Evolutionary conservation across 2,888 invertebrate species (phyloP), one percentile per base, ranked within the genome.

Genomic region (Nasonia oneida): DNA sequence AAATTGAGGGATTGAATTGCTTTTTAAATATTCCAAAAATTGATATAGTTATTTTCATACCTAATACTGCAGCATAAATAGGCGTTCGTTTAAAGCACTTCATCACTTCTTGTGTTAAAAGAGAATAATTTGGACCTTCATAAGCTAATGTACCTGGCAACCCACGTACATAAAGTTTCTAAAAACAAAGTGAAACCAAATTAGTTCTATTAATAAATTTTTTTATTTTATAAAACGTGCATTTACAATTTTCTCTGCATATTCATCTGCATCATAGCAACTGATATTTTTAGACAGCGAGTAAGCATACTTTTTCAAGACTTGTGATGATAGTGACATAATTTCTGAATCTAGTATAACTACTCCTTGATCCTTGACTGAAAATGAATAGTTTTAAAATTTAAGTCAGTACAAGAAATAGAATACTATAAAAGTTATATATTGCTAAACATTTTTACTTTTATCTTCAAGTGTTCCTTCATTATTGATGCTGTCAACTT

Each of bases 331-430:
- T 47, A 90, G 78, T n/a, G 81, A 88, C 90, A 93, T 91, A 42
- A 92, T 89, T 88, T 91, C 89, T 3, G 93, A 92, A 87, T 93
- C 93, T 82, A 93, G 82, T 29, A 93, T 85, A 39, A 93, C 89
- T 84, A 92, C 92, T 71, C 91, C 91, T 67, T 91, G 91, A 87
- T 90, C 88, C 33, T 88, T 86, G 15, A 89, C 91, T 91, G 29
- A 78, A 88, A 89, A 75, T 73, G 23, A 18, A 83, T 74, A 39
- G 61, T 29, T 86, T n/a, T 6, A 14, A 74, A 77, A 42, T 29
- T 1, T 76, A 15, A 84, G n/a, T 47, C 12, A 37, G 23, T n/a
- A 67, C 74, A 23, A 61, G 74, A 53, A 15, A 42, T 39, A 29
- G 75, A 71, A 6, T 37, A 29, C 18, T 39, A 57, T 18, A 10